Conservation (phyloP, 92 coral and sea anemone genomes). For the Siderastrea radians region DNA sequence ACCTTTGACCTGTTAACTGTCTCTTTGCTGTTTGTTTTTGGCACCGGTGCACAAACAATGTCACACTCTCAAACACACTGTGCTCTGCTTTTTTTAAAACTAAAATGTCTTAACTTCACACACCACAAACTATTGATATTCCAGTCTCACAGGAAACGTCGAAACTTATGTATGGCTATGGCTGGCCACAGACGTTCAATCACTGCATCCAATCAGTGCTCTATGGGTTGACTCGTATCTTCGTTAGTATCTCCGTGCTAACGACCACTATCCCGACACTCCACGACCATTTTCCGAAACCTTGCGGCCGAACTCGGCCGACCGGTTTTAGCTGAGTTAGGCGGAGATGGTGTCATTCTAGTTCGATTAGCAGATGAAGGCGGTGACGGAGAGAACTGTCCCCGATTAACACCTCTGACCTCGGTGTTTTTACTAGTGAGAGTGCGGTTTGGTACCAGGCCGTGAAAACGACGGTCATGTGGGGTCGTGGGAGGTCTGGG, state of each 20-base stretch:
- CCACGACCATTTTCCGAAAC: slow-evolving; percentile 90
- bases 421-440: slow-evolving; percentile 18
- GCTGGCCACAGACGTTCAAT: background rate
- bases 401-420: slow-evolving; percentile 17
- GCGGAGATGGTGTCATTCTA: slow-evolving; percentile 88
- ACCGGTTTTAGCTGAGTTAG: slow-evolving; percentile 84
- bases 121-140: background rate
- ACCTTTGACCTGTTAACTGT: too few species aligned
- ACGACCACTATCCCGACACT: slow-evolving; percentile 63
- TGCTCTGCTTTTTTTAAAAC: background rate
- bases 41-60: too few species aligned
- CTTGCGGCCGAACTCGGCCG: slow-evolving; percentile 86
- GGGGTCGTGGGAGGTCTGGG: slow-evolving; percentile 74
- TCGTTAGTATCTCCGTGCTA: background rate
- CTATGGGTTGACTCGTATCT: background rate
- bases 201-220: background rate
- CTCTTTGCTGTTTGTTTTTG: too few species aligned
- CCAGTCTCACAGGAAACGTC: background rate
- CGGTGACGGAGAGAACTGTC: slow-evolving; percentile 71
- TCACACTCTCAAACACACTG: background rate
- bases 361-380: slow-evolving; percentile 67
- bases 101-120: background rate
- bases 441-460: slow-evolving; percentile 40
- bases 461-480: slow-evolving; percentile 56
- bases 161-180: background rate